phyloP scores from a whole-genome alignment of 2,888 invertebrate genomes.

The Watsonalla cultraria region DNA sequence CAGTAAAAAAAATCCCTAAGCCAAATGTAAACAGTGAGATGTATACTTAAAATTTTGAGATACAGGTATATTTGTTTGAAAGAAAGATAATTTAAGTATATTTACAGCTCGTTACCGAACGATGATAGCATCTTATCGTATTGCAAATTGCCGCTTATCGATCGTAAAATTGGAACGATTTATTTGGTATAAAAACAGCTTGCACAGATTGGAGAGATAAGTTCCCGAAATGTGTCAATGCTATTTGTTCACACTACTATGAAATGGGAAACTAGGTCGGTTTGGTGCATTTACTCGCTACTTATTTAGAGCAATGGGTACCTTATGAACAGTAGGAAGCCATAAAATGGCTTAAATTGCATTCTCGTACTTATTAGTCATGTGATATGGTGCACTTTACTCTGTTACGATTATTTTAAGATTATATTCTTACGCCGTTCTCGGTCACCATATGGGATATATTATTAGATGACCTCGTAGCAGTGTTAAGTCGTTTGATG shows the following conservation, averaged over 20 bases:
- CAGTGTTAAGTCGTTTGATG: neutral
- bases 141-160: neutral
- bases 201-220: neutral
- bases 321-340: conserved; percentile 1
- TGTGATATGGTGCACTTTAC: neutral
- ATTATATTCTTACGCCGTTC: neutral
- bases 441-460: neutral
- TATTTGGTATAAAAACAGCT: neutral
- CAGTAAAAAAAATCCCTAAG: too few species aligned
- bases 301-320: neutral
- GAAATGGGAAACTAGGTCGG: neutral
- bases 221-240: neutral
- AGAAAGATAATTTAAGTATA: too few species aligned
- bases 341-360: neutral
- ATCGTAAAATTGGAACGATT: neutral
- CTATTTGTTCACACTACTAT: neutral
- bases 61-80: too few species aligned
- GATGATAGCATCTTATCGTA: neutral
- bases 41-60: too few species aligned
- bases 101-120: neutral
- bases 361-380: neutral
- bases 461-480: neutral
- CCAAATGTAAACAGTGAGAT: too few species aligned
- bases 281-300: neutral
- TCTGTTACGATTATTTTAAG: neutral